Evolutionary conservation across 2,113 vertebrate species (phyloP).

Genomic region (Petrocephalus zakoni): DNA sequence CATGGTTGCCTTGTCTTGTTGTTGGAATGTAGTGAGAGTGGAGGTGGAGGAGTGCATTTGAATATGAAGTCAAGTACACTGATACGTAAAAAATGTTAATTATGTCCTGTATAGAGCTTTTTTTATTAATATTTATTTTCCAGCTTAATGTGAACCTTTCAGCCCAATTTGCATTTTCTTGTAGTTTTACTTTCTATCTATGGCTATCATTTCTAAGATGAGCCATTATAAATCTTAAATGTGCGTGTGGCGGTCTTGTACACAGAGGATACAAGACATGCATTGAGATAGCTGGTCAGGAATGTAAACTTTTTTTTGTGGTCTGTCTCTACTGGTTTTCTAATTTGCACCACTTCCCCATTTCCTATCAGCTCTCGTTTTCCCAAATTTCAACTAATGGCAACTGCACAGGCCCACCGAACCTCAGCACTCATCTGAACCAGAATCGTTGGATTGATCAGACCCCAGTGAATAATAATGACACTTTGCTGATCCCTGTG

Average conservation of each 20-base stretch:
- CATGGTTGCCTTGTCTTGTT: slow-evolving; percentile 13
- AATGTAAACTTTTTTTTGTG: not conserved
- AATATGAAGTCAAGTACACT: not conserved
- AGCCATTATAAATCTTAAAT: not conserved
- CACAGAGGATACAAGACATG: not conserved
- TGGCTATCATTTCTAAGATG: not conserved
- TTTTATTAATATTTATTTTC: not conserved
- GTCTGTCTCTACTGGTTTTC: too few relatives aligned
- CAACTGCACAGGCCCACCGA: too few relatives aligned
- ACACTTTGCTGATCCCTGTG: too few relatives aligned
- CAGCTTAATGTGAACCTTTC: not conserved
- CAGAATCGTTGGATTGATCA: too few relatives aligned
- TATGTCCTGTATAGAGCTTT: not conserved
- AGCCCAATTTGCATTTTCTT: not conserved
- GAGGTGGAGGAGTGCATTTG: not conserved
- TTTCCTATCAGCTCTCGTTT: too few relatives aligned
- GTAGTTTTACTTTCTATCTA: not conserved
- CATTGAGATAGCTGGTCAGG: not conserved
- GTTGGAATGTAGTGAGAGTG: slow-evolving; percentile 20
- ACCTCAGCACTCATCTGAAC: too few relatives aligned
- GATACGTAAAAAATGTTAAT: not conserved
- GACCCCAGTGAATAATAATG: too few relatives aligned
- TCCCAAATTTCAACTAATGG: too few relatives aligned
- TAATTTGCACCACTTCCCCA: too few relatives aligned
- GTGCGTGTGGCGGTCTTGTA: too few relatives aligned